phyloP scores from a whole-genome alignment of 2,113 vertebrate genomes.

The Danionella cerebrum region DNA sequence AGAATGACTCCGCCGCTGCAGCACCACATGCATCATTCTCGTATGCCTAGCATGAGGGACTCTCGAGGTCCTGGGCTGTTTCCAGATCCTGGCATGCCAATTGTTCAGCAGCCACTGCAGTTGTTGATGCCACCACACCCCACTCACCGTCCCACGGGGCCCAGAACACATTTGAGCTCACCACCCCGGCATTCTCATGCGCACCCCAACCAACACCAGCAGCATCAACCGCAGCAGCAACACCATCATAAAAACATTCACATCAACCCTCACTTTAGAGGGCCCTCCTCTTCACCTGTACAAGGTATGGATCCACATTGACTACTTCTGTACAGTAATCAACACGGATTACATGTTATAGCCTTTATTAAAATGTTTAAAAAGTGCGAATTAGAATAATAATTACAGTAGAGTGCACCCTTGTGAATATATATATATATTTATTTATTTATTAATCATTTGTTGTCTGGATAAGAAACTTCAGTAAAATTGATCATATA shows the following conservation, averaged over 20 bases:
- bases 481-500: no score
- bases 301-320: conserved; percentile 76
- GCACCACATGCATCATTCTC: conserved; percentile 53
- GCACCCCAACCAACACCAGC: conserved; percentile 36
- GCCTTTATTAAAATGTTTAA: no score
- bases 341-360: no score
- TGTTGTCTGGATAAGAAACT: no score
- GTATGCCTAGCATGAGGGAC: conserved; percentile 57
- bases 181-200: conserved; percentile 64
- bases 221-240: conserved; percentile 54
- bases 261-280: conserved; percentile 98
- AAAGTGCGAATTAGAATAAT: no score
- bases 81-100: conserved; percentile 67
- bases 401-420: no score
- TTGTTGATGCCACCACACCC: conserved; percentile 84
- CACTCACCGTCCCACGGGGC: conserved; percentile 71
- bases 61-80: conserved; percentile 68
- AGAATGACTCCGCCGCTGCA: conserved; percentile 69
- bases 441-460: no score
- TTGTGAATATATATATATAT: no score
- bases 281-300: conserved; percentile 76
- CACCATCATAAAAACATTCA: conserved; percentile 95
- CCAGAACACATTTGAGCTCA: conserved; percentile 77
- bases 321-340: no score
- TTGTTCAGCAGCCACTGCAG: conserved; percentile 73